Evolutionary conservation across 2,797 vertebrate species (phyloP).

Genomic region (Silurus aristotelis): DNA sequence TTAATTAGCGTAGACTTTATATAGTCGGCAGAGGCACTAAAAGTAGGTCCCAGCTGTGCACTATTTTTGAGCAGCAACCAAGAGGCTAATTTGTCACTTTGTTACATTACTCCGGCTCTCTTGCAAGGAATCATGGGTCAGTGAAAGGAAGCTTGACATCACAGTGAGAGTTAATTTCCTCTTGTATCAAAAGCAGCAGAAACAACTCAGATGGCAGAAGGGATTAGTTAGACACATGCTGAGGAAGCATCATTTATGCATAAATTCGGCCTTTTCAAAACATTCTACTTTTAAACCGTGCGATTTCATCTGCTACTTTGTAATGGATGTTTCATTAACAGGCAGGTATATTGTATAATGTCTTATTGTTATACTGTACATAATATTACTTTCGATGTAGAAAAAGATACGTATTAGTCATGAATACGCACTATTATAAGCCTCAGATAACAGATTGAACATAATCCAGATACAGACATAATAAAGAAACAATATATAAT

Average conservation of each 20-base stretch:
- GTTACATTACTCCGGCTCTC: background rate
- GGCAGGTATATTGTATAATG: background rate
- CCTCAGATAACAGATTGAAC: too few relatives aligned
- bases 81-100: constrained; percentile 1
- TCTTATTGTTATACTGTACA: background rate
- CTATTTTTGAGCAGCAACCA: background rate
- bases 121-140: constrained; percentile 15
- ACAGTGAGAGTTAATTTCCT: background rate
- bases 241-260: background rate
- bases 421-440: too few relatives aligned
- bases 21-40: constrained; percentile 5
- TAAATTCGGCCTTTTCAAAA: background rate
- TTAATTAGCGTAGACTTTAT: constrained; percentile 1
- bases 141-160: constrained; percentile 7
- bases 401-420: too few relatives aligned
- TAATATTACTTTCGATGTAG: too few relatives aligned
- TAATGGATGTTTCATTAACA: background rate
- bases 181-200: constrained; percentile 25
- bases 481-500: too few relatives aligned
- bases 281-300: background rate
- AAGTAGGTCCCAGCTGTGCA: constrained; percentile 18
- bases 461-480: too few relatives aligned
- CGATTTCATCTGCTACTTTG: background rate
- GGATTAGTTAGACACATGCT: background rate
- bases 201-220: constrained; percentile 4